A percentile compares a stretch with the other conserved stretches of the same genome.
These are phyloP conservation scores for Sitta carolinensis DNA, from an alignment of 2,797 vertebrate species.

Conservation along the genomic window DNA sequence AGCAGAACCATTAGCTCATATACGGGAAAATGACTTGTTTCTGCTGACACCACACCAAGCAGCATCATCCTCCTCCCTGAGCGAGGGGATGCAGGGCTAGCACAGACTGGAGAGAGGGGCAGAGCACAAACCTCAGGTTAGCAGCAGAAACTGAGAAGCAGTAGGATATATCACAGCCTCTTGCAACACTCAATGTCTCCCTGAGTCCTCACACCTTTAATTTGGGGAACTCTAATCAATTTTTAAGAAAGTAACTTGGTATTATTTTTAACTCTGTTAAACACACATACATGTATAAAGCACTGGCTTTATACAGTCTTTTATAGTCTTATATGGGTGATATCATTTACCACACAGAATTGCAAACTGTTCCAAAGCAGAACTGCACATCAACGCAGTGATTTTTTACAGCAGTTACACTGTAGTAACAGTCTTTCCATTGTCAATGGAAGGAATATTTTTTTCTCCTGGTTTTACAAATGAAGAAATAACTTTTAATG, in stretches of 20 bases:
- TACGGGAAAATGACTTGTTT: neutral
- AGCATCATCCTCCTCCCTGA: neutral
- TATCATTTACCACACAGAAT: neutral
- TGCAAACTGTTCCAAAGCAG: neutral
- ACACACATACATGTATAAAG: neutral
- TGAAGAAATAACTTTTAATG: neutral
- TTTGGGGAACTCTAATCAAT: neutral
- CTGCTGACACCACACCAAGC: slow-evolving; percentile 36
- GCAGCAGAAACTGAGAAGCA: neutral
- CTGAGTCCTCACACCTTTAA: neutral
- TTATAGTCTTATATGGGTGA: neutral
- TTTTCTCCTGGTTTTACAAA: neutral
- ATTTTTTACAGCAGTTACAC: neutral
- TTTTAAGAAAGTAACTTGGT: neutral
- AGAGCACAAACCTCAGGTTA: neutral
- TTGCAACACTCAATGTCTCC: neutral
- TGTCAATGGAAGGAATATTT: neutral
- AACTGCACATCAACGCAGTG: neutral
- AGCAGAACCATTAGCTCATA: slow-evolving; percentile 2
- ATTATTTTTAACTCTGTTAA: neutral
- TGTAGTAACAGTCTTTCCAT: neutral
- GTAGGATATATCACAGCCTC: neutral
- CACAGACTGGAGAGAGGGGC: neutral
- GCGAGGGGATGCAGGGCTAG: neutral
- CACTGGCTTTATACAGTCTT: neutral